These are phyloP conservation scores for Ennomos fuscantarius DNA, from an alignment of 2,888 invertebrate species.

Conservation along the genomic window DNA sequence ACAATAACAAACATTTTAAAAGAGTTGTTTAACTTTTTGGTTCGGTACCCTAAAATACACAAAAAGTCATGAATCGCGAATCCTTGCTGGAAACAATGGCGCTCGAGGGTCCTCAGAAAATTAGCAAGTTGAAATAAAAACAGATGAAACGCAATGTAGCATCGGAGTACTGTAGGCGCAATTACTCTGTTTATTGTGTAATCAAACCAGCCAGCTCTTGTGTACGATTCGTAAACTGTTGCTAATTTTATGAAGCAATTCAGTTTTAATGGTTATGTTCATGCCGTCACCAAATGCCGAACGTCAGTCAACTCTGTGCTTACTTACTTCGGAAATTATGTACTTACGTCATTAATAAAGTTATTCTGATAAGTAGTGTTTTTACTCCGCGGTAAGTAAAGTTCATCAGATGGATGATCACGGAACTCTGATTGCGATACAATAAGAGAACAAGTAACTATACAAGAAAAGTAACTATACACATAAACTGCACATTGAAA, in stretches of 20 bases:
- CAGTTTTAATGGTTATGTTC: constrained; percentile 37
- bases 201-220: constrained; percentile 38
- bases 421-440: too few species aligned
- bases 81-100: constrained; percentile 21
- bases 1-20: too few species aligned
- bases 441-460: too few species aligned
- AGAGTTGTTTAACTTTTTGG: too few species aligned
- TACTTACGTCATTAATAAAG: constrained; percentile 2
- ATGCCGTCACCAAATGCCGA: constrained; percentile 17
- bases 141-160: constrained; percentile 27
- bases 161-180: constrained; percentile 27
- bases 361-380: too few species aligned
- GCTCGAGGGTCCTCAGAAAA: constrained; percentile 27
- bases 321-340: not conserved
- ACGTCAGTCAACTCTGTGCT: constrained; percentile 27
- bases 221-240: constrained; percentile 38
- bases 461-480: too few species aligned
- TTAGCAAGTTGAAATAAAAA: constrained; percentile 34
- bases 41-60: constrained; percentile 16
- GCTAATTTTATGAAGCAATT: constrained; percentile 38
- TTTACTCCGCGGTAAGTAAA: too few species aligned
- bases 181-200: constrained; percentile 41
- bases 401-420: too few species aligned
- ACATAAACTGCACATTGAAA: too few species aligned
- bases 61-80: constrained; percentile 20